A percentile compares a stretch with the other conserved stretches of the same genome.
phyloP scores from a whole-genome alignment of 2,888 invertebrate species.

The Tuta absoluta region DNA sequence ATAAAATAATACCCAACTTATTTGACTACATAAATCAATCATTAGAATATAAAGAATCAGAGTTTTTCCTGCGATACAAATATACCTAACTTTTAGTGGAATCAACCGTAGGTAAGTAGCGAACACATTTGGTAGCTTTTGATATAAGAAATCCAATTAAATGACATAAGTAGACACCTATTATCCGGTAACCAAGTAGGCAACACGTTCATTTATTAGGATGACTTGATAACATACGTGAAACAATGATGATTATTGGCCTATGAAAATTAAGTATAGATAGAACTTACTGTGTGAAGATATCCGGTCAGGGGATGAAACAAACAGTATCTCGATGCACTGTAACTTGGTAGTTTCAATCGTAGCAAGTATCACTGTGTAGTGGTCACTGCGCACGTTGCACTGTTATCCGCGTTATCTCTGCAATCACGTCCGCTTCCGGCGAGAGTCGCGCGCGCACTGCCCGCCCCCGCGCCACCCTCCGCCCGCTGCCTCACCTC shows the following conservation, averaged over 20 bases:
- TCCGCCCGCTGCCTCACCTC: neutral
- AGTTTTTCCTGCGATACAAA: too few relatives aligned
- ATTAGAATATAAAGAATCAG: too few relatives aligned
- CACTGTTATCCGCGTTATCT: conserved; percentile 21
- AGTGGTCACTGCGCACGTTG: conserved; percentile 20
- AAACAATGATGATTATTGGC: neutral
- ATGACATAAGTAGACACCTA: too few relatives aligned
- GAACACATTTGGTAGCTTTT: too few relatives aligned
- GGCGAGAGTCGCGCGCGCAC: conserved; percentile 56
- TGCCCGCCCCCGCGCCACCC: conserved; percentile 34
- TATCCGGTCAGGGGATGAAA: conserved; percentile 8
- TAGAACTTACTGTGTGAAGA: conserved; percentile 3
- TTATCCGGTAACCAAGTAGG: too few relatives aligned
- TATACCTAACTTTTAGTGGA: too few relatives aligned
- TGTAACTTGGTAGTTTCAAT: neutral
- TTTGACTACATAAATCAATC: too few relatives aligned
- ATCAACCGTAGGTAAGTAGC: too few relatives aligned
- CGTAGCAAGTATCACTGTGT: conserved; percentile 3
- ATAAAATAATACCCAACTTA: too few relatives aligned
- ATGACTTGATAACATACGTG: too few relatives aligned
- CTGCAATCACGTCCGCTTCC: conserved; percentile 45
- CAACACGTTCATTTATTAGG: too few relatives aligned
- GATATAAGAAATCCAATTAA: too few relatives aligned
- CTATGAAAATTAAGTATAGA: neutral
- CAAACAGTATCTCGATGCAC: conserved; percentile 12